Conservation (phyloP, 2,113 vertebrate species). For the Haplochromis vanheusdeni region DNA sequence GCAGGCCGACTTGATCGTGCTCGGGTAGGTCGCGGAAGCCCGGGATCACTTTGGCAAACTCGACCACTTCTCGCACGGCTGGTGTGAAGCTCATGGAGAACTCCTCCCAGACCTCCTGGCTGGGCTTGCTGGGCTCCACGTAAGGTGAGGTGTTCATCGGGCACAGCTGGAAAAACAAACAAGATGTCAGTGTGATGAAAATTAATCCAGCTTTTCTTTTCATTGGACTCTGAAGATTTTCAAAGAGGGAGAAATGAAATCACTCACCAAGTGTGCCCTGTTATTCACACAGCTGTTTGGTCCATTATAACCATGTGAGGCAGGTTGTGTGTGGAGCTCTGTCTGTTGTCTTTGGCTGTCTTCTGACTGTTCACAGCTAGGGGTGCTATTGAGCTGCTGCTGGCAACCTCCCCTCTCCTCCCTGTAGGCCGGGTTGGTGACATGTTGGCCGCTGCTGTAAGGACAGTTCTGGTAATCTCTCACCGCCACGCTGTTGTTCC, state of each 20-base stretch:
- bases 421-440: conserved; percentile 72
- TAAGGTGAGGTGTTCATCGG: conserved; percentile 89
- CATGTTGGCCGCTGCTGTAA: conserved; percentile 56
- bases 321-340: not conserved
- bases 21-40: conserved; percentile 92
- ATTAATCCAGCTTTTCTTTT: not conserved
- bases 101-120: conserved; percentile 97
- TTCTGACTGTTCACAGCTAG: conserved; percentile 66
- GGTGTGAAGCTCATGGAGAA: conserved; percentile 97
- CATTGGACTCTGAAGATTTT: not conserved
- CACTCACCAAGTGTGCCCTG: conserved; percentile 87
- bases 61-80: conserved; percentile 94
- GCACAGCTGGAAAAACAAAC: conserved; percentile 75
- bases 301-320: conserved; percentile 6
- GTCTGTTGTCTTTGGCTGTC: conserved; percentile 45
- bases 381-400: conserved; percentile 59
- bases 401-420: conserved; percentile 66
- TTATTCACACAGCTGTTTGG: conserved; percentile 65
- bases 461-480: conserved; percentile 58
- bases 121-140: conserved; percentile 86
- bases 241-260: not conserved
- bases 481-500: conserved; percentile 54
- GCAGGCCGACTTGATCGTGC: conserved; percentile 91
- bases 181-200: not conserved
- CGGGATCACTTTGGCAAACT: conserved; percentile 93